phyloP scores from a whole-genome alignment of 1,140 invertebrate species.

The Drosophila melanica region DNA sequence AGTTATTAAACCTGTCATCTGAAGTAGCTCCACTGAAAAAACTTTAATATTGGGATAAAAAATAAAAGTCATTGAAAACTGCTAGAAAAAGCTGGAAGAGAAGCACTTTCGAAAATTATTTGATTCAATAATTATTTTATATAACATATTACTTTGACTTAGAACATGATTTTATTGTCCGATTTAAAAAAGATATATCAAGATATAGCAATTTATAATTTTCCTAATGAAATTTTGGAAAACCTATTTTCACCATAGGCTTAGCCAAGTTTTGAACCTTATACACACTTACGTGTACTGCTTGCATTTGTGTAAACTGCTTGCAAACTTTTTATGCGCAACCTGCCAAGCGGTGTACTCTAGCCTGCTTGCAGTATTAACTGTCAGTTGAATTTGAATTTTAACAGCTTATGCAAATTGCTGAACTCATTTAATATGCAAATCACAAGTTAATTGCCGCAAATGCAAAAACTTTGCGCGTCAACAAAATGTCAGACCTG shows the following conservation, averaged over 20 bases:
- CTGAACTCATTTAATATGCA: conserved; percentile 30
- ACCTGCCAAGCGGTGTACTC: conserved; percentile 8
- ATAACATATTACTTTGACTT: not conserved
- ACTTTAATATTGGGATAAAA: not conserved
- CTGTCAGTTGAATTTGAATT: conserved; percentile 9
- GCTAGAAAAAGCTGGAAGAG: not conserved
- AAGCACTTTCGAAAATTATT: not conserved
- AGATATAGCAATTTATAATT: no score
- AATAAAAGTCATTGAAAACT: not conserved
- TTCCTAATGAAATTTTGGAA: no score
- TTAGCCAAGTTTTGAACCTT: conserved; percentile 20
- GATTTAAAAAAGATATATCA: no score
- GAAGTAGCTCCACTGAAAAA: not conserved
- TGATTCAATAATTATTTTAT: no score
- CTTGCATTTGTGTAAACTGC: not conserved
- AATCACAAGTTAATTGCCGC: conserved; percentile 25
- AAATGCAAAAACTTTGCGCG: conserved; percentile 23
- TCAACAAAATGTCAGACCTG: conserved; percentile 25
- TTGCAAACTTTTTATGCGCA: not conserved
- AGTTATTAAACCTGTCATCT: conserved; percentile 36
- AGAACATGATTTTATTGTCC: no score
- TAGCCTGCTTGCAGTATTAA: not conserved
- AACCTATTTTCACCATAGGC: not conserved
- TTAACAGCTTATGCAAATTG: conserved; percentile 4
- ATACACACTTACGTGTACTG: not conserved